Conservation (phyloP, 1,140 invertebrate genomes). For the Leguminivora glycinivorella region DNA sequence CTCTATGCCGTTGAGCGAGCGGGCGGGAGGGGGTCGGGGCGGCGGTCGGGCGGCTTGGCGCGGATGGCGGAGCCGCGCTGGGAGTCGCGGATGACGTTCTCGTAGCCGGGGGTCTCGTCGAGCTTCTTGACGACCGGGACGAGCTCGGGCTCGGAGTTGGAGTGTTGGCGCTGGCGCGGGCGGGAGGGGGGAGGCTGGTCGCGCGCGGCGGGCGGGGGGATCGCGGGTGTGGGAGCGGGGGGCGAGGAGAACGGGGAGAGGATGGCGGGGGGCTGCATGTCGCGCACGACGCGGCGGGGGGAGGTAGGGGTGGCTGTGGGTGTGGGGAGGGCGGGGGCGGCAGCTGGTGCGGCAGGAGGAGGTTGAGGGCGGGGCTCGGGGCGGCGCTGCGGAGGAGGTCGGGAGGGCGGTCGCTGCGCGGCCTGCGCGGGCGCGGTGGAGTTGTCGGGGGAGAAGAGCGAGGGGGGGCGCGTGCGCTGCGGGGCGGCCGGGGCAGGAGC, state of each 20-base stretch:
- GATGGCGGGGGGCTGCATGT: constrained; percentile 69
- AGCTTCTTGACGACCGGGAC: constrained; percentile 69
- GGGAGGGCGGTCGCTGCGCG: constrained; percentile 47
- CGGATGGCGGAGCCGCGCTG: constrained; percentile 56
- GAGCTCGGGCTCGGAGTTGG: constrained; percentile 66
- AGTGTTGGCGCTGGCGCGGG: constrained; percentile 47
- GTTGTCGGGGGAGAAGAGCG: constrained; percentile 67
- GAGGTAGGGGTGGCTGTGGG: constrained; percentile 32
- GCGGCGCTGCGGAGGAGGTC: constrained; percentile 41
- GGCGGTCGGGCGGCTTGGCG: constrained; percentile 46
- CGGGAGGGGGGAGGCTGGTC: constrained; percentile 35
- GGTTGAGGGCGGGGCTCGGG: constrained; percentile 32
- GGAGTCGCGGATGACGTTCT: constrained; percentile 64
- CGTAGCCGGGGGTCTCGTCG: constrained; percentile 70
- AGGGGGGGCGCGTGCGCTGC: constrained; percentile 63
- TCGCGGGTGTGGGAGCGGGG: constrained; percentile 31
- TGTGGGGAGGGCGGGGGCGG: constrained; percentile 35
- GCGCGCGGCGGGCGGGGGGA: not conserved
- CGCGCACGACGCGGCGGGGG: constrained; percentile 31
- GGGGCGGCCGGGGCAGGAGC: constrained; percentile 40
- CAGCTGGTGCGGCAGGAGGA: constrained; percentile 32
- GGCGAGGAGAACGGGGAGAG: constrained; percentile 72
- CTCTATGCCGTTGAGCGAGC: constrained; percentile 66
- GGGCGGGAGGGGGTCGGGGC: constrained; percentile 43
- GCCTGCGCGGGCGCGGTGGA: constrained; percentile 58